Percentiles rank a stretch among this genome's conserved stretches.
Evolutionary conservation across 2,797 vertebrate species (phyloP).

Genomic region (Nasua narica): DNA sequence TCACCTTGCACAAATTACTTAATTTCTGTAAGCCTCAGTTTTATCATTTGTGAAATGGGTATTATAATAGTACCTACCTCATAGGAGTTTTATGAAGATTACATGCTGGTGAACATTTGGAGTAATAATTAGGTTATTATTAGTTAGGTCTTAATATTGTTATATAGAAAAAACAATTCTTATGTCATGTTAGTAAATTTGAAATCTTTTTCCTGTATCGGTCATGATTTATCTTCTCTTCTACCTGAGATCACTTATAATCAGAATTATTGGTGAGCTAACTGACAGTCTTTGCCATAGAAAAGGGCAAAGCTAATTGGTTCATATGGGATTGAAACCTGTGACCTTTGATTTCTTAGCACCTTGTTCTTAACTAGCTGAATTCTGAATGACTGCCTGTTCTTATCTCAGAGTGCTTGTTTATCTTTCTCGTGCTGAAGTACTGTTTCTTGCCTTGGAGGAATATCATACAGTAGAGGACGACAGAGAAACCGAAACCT

Average conservation of each 20-base stretch:
- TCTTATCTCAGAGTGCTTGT: constrained; percentile 27
- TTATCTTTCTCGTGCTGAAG: constrained; percentile 44
- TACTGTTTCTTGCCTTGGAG: constrained; percentile 35
- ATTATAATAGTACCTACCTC: not conserved
- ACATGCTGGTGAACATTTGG: not conserved
- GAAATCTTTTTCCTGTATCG: not conserved
- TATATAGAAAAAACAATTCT: not conserved
- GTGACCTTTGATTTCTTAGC: constrained; percentile 63
- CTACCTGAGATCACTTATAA: constrained; percentile 27
- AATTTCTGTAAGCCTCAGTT: not conserved
- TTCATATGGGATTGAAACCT: constrained; percentile 62
- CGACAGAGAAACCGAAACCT: constrained; percentile 8
- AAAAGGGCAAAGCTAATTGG: constrained; percentile 65
- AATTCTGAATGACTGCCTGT: constrained; percentile 49
- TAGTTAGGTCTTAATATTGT: not conserved
- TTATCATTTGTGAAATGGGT: not conserved
- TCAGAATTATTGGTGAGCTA: constrained; percentile 51
- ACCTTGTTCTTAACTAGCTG: constrained; percentile 48
- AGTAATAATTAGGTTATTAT: not conserved
- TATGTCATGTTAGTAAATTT: not conserved
- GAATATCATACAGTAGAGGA: constrained; percentile 33
- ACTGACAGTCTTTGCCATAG: constrained; percentile 38
- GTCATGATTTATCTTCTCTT: constrained; percentile 41
- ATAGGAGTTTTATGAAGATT: not conserved
- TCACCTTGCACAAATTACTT: not conserved